These are phyloP conservation scores for Ips nitidus DNA, from an alignment of 1,140 invertebrate species.

Conservation along the genomic window DNA sequence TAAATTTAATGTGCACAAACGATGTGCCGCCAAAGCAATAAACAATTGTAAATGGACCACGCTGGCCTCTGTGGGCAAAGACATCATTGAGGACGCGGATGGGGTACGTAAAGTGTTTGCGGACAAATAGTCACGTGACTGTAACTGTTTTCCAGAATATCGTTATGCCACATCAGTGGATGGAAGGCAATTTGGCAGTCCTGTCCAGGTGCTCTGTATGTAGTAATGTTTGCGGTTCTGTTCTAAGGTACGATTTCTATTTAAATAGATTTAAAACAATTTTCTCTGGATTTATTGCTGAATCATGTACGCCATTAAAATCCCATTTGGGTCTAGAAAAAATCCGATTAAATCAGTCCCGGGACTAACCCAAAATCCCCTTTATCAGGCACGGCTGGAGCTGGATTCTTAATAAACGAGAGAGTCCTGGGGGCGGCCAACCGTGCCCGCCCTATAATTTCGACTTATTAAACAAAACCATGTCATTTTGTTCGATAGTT, in stretches of 20 bases:
- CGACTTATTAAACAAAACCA: neutral
- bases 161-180: constrained; percentile 96
- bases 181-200: constrained; percentile 95
- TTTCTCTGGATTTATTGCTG: too few relatives aligned
- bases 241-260: constrained; percentile 67
- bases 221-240: constrained; percentile 95
- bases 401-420: constrained; percentile 4
- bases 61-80: constrained; percentile 86
- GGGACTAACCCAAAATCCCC: constrained; percentile 1
- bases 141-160: constrained; percentile 66
- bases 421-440: neutral
- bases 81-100: constrained; percentile 91
- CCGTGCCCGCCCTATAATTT: neutral
- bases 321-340: constrained; percentile 2
- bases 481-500: constrained; percentile 49
- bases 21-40: constrained; percentile 86
- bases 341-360: neutral
- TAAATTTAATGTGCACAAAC: constrained; percentile 95
- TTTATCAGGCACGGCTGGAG: neutral
- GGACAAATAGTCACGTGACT: neutral
- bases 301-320: constrained; percentile 1
- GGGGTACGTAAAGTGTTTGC: constrained; percentile 64
- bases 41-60: constrained; percentile 98
- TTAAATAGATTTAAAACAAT: too few relatives aligned
- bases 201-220: constrained; percentile 92